These are phyloP conservation scores for Actinia tenebrosa DNA, from an alignment of 64 coral and sea anemone species.

Conservation along the genomic window DNA sequence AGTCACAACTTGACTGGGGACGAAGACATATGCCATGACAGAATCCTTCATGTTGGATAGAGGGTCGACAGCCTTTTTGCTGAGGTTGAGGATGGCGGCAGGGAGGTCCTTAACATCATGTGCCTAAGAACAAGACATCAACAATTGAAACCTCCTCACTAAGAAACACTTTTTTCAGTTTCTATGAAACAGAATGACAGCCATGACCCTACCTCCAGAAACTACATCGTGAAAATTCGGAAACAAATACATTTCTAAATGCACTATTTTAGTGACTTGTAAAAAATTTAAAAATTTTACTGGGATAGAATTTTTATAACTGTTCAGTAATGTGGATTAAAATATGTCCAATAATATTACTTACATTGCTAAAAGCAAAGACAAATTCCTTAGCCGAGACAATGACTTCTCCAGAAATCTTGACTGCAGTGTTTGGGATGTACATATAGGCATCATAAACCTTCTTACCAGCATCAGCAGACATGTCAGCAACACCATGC, in stretches of 20 bases:
- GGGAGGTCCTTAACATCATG: constrained; percentile 79
- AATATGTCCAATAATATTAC: background rate
- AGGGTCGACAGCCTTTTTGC: constrained; percentile 50
- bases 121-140: constrained; percentile 40
- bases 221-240: too few species aligned
- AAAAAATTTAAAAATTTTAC: too few species aligned
- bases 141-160: too few species aligned
- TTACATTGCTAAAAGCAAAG: constrained; percentile 88
- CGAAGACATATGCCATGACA: constrained; percentile 57
- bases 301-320: too few species aligned
- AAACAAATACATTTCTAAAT: too few species aligned
- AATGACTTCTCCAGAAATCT: constrained; percentile 75
- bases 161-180: too few species aligned
- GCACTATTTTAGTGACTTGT: too few species aligned
- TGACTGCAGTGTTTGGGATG: constrained; percentile 77
- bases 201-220: too few species aligned
- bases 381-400: constrained; percentile 82
- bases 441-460: constrained; percentile 71
- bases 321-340: too few species aligned
- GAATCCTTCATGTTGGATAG: constrained; percentile 52
- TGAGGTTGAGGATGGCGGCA: constrained; percentile 58
- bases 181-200: too few species aligned
- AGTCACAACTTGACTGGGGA: constrained; percentile 73
- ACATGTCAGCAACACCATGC: constrained; percentile 41
- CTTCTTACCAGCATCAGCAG: constrained; percentile 65